Base-by-base conservation (phyloP, 2,888 invertebrate genomes). In the Hecatera dysodea region DNA sequence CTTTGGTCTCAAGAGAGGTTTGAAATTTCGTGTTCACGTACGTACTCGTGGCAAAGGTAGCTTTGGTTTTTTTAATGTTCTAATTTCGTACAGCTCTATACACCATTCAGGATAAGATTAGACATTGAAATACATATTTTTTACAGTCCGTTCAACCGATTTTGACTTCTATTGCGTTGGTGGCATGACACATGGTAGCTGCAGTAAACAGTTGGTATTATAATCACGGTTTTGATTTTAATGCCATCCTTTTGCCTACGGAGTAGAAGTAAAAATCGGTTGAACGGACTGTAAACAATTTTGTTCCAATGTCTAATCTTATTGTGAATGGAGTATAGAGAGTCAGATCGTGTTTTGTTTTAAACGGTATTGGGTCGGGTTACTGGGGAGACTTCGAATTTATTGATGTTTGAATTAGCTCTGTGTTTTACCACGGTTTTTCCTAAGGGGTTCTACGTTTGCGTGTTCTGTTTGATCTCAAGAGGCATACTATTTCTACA, bases 361-460 rank as follows among this genome's bases (percentile, higher is more conserved):
- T 3, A 44, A 53, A 66, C 59, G 59, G 44, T 62, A 27, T 48
- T 63, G 11, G 19, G 7, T 2, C 22, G 15, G 36, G 22, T 17
- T 62, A 29, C 62, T 39, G 27, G 22, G 15, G 27, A 22, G 29
- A 27, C 4, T 11, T 67, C 19, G 55, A 52, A 48, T 59, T n/a
- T 15, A 52, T 52, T 55, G 57, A 67, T 63, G 67, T 59, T 72
- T 64, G 48, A 46, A 52, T 67, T 56, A 61, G 60, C 24, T 44
- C 24, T 46, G 27, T 65, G 61, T 68, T 64, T 17, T 46, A 44
- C 19, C 11, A 39, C 15, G 52, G 52, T 65, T 78, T 78, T 78
- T 74, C 74, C 74, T 65, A 24, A 44, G 61, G 68, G 77, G 19
- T 67, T 55, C n/a, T 12, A 8, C 27, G 17, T 1, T 46, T 33